Percentiles rank a stretch among this genome's conserved stretches.
phyloP scores from a whole-genome alignment of 1,140 invertebrate species.

The Hylaeus anthracinus region DNA sequence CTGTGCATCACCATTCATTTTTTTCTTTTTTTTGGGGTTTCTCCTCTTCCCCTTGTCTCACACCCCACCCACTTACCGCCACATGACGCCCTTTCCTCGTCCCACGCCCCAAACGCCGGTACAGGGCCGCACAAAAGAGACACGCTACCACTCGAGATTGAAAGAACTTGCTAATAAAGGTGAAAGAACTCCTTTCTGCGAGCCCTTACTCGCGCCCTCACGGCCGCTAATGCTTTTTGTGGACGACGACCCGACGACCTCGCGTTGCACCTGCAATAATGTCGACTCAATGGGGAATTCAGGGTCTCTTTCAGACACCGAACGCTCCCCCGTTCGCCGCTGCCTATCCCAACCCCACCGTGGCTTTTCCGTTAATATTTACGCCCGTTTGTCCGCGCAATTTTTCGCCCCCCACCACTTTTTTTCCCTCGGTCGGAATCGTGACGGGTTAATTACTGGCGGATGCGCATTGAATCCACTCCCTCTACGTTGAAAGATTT shows the following conservation, averaged over 20 bases:
- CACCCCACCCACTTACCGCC: constrained; percentile 55
- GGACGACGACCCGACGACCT: not conserved
- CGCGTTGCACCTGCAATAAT: constrained; percentile 47
- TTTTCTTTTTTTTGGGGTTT: constrained; percentile 50
- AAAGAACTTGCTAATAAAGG: constrained; percentile 38
- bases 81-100: constrained; percentile 58
- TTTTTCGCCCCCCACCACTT: not conserved
- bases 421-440: not conserved
- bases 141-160: constrained; percentile 27
- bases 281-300: constrained; percentile 20
- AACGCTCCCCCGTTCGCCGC: not conserved
- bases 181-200: constrained; percentile 21
- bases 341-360: too few species aligned
- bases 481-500: constrained; percentile 20
- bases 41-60: constrained; percentile 38
- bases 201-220: constrained; percentile 32
- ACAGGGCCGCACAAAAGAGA: constrained; percentile 52
- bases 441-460: constrained; percentile 26
- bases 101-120: constrained; percentile 43
- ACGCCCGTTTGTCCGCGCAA: not conserved
- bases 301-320: not conserved
- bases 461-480: constrained; percentile 19
- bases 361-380: constrained; percentile 34
- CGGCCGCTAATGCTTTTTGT: constrained; percentile 25
- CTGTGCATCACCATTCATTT: constrained; percentile 74